Base-by-base conservation (phyloP, 2,113 vertebrate species). In the Bettongia penicillata region DNA sequence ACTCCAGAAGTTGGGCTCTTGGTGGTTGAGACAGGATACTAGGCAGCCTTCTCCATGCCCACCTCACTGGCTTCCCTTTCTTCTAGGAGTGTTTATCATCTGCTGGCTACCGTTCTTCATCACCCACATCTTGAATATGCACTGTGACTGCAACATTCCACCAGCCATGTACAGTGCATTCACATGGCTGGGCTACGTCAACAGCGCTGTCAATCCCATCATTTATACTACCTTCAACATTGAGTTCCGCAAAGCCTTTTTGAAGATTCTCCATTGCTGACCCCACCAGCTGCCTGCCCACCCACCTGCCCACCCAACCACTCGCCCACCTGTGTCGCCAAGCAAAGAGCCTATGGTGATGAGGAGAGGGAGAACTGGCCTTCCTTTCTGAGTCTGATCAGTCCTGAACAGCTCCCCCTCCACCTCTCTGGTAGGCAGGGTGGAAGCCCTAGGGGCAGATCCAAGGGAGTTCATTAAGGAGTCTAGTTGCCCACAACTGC, bases 101-200 rank as follows among this genome's bases (percentile, higher is more conserved):
- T 99, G 99, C 98, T 99, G 99, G 99, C 99, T 99, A 97, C 99
- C 99, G 0, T 99, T 99, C 98, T 99, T 99, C 99, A 99, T 99
- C 98, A 99, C 99, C 8, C 99, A 99, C 98, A 99, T 99, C 98
- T 98, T 99, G 97, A 99, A 99, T 98, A 99, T 99, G 97, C 99
- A 99, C 98, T 99, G 99, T 98, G 99, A 99, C 93, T 99, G 99
- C 98, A 98, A 98, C 96, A 99, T 99, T 96, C 99, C 99, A 0
- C 99, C 99, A 2, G 99, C 99, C 96, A 98, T 99, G 98, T 99
- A 99, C 98, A 99, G 99, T 48, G 99, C 99, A 97, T 99, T 99
- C 97, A 99, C 99, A 0, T 99, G 99, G 99, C 99, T 99, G 93
- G 99, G 99, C 95, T 99, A 99, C 0, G 99, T 99, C 98, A 99